Percentiles rank a stretch among this genome's conserved stretches.
Conservation (phyloP, 2,888 invertebrate genomes). For the Drosophila niveifrons region DNA sequence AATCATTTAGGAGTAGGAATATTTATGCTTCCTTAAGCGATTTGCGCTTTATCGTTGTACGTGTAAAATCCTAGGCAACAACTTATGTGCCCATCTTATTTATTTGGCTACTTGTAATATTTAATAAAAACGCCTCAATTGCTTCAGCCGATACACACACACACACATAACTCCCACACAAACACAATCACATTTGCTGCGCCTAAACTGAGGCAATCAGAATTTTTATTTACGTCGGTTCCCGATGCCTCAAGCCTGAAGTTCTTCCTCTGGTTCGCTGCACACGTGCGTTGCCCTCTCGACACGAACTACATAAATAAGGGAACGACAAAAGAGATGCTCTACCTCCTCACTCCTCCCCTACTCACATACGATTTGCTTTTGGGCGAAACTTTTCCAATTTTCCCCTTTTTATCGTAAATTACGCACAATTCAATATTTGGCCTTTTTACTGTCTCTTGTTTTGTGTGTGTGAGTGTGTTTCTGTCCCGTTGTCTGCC, state of each 20-base stretch:
- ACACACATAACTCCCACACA: neutral
- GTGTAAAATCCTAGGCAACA: slow-evolving; percentile 46
- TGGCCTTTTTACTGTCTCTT: slow-evolving; percentile 77
- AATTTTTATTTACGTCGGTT: slow-evolving; percentile 73
- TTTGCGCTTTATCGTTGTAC: slow-evolving; percentile 36
- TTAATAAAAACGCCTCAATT: slow-evolving; percentile 71
- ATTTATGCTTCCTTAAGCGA: slow-evolving; percentile 18
- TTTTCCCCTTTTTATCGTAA: slow-evolving; percentile 83
- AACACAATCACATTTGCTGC: slow-evolving; percentile 3
- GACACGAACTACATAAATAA: slow-evolving; percentile 80
- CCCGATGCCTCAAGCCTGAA: slow-evolving; percentile 15
- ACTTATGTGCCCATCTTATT: slow-evolving; percentile 56
- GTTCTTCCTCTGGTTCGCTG: slow-evolving; percentile 7
- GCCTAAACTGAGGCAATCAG: slow-evolving; percentile 74
- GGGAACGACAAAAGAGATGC: slow-evolving; percentile 61
- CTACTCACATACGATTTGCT: slow-evolving; percentile 33
- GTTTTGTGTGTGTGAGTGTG: slow-evolving; percentile 45
- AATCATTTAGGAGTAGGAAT: neutral
- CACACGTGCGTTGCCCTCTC: slow-evolving; percentile 66
- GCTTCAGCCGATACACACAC: slow-evolving; percentile 26
- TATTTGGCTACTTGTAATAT: slow-evolving; percentile 72
- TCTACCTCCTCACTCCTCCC: slow-evolving; percentile 8
- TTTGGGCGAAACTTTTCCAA: slow-evolving; percentile 77
- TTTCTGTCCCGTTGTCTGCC: slow-evolving; percentile 72
- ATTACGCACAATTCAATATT: slow-evolving; percentile 82